These are phyloP conservation scores for Eupithecia tripunctaria DNA, from an alignment of 2,888 invertebrate genomes.

Conservation along the genomic window DNA sequence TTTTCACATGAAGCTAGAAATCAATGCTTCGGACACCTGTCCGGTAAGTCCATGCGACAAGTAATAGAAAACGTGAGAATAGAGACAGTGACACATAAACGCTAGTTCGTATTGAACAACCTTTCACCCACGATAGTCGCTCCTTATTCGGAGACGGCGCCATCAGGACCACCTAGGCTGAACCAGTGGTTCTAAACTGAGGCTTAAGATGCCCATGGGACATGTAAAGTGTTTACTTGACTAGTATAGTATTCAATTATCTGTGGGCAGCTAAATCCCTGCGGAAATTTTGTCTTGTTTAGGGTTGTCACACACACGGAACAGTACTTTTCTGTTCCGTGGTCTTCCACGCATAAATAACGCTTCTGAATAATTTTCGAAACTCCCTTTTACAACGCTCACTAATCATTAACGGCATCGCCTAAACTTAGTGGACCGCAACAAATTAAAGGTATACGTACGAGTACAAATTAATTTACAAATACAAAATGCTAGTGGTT, in stretches of 20 bases:
- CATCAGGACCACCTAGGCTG: conserved; percentile 58
- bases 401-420: background rate
- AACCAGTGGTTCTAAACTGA: conserved; percentile 39
- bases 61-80: conserved; percentile 59
- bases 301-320: background rate
- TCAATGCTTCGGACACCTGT: conserved; percentile 21
- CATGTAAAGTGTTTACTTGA: conserved; percentile 8
- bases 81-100: conserved; percentile 55
- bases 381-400: background rate
- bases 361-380: background rate
- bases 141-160: conserved; percentile 61
- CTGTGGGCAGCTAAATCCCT: background rate
- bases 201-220: background rate
- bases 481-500: background rate
- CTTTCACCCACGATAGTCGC: conserved; percentile 65
- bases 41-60: conserved; percentile 24
- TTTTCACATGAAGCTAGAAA: conserved; percentile 18
- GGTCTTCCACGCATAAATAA: no score
- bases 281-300: background rate
- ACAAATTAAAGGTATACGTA: background rate
- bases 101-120: conserved; percentile 54
- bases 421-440: background rate
- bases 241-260: background rate
- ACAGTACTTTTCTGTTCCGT: no score
- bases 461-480: background rate